These are phyloP conservation scores for Tipula helvola DNA, from an alignment of 2,888 invertebrate genomes.

Conservation along the genomic window DNA sequence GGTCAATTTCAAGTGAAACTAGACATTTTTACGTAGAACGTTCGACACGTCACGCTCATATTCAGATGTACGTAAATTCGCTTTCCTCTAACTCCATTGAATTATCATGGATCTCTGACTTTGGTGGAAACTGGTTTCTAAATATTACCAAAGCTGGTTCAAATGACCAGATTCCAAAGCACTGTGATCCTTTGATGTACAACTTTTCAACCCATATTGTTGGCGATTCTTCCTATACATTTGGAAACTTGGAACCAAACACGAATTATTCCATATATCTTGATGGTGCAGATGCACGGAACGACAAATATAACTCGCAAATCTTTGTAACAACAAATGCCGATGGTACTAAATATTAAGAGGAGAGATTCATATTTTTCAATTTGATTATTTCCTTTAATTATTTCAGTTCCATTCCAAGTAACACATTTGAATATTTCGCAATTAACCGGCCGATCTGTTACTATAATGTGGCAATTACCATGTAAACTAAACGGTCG, in stretches of 20 bases:
- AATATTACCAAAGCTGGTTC: no score
- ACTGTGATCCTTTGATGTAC: no score
- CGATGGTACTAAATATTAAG: neutral
- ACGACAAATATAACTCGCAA: neutral
- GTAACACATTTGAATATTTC: neutral
- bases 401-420: neutral
- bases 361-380: neutral
- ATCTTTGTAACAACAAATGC: neutral
- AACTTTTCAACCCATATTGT: neutral
- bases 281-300: neutral
- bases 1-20: neutral
- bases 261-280: neutral
- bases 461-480: neutral
- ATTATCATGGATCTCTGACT: neutral
- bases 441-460: neutral
- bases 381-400: neutral
- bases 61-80: neutral
- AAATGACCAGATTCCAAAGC: neutral
- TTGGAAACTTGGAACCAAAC: neutral
- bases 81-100: neutral
- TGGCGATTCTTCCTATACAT: neutral
- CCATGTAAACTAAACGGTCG: neutral
- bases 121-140: neutral
- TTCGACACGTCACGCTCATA: neutral
- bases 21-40: neutral